A percentile compares a stretch with the other conserved stretches of the same genome.
phyloP scores from a whole-genome alignment of 2,113 vertebrate species.

The Poeciliopsis occidentalis region DNA sequence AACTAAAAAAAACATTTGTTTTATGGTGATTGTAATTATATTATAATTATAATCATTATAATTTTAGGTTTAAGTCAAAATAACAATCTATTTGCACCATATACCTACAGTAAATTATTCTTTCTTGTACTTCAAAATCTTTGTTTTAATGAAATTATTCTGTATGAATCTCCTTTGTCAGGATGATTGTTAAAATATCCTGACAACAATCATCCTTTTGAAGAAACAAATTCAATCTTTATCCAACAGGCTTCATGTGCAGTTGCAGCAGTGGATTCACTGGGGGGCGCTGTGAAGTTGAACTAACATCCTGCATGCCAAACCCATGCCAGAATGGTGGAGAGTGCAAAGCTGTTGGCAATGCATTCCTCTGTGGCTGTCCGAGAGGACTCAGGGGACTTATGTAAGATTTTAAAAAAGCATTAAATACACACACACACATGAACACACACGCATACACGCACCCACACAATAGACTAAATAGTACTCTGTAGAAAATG shows the following conservation, averaged over 20 bases:
- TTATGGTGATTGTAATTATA: too few relatives aligned
- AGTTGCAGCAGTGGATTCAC: conserved; percentile 90
- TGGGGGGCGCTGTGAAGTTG: conserved; percentile 90
- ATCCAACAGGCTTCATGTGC: conserved; percentile 86
- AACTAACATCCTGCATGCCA: conserved; percentile 90
- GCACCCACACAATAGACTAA: conserved; percentile 7
- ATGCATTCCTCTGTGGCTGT: conserved; percentile 89
- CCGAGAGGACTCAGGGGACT: conserved; percentile 86
- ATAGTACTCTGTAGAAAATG: conserved; percentile 7
- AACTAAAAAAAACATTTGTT: too few relatives aligned
- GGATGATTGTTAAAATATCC: neutral
- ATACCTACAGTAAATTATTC: too few relatives aligned
- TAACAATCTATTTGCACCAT: too few relatives aligned
- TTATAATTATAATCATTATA: too few relatives aligned
- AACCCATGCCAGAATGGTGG: conserved; percentile 92
- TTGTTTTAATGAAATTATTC: neutral
- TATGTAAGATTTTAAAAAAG: conserved; percentile 83
- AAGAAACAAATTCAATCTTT: conserved; percentile 6
- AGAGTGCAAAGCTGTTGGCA: conserved; percentile 86
- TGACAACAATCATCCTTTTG: too few relatives aligned
- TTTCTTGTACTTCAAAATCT: too few relatives aligned
- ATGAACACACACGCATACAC: neutral
- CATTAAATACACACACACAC: conserved; percentile 1
- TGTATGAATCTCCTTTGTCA: neutral
- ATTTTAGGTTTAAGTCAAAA: too few relatives aligned